Base-by-base conservation (phyloP, 2,888 invertebrate genomes). In the Caenorhabditis sinica region DNA sequence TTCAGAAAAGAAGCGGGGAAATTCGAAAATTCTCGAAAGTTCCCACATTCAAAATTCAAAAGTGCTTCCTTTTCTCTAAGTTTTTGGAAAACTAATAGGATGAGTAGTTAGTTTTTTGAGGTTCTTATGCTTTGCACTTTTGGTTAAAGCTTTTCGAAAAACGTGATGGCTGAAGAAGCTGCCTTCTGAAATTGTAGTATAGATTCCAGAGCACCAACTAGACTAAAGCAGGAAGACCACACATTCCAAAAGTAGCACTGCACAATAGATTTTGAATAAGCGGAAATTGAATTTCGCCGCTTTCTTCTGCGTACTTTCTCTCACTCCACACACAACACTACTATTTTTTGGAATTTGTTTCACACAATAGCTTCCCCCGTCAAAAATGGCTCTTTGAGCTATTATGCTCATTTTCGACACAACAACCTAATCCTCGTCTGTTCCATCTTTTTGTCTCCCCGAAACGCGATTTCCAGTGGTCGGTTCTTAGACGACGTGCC, bases 241-340 rank as follows among this genome's bases (percentile, higher is more conserved):
- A 53, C 23, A 53, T 53, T 53, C 53, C 53, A 53, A 53, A 49
- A 53, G 53, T 53, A 23, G 53, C 8, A 49, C 13, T 15, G 25
- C n/a, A 69, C 69, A 69, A 69, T 69, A 28, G 69, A 40, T 69
- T 53, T 69, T 33, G 68, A 69, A 69, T 69, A 56, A 69, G 36
- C 69, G 69, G 56, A 69, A 69, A 56, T 69, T 28, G 53, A 69
- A 69, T 69, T 69, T 56, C 53, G 25, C 23, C 36, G 25, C 28
- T 68, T 56, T 56, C 69, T 69, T 69, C 56, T 56, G 9, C 36
- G 13, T 53, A 36, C 68, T 53, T 45, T 45, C 20, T 20, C 63
- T 69, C 33, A 8, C 15, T 40, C 13, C 43, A 4, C 15, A n/a
- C 36, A 51, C 23, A 51, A 20, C 30, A 23, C 51, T 23, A 20